phyloP scores from a whole-genome alignment of 2,888 invertebrate genomes.

The Phaedon cochleariae region DNA sequence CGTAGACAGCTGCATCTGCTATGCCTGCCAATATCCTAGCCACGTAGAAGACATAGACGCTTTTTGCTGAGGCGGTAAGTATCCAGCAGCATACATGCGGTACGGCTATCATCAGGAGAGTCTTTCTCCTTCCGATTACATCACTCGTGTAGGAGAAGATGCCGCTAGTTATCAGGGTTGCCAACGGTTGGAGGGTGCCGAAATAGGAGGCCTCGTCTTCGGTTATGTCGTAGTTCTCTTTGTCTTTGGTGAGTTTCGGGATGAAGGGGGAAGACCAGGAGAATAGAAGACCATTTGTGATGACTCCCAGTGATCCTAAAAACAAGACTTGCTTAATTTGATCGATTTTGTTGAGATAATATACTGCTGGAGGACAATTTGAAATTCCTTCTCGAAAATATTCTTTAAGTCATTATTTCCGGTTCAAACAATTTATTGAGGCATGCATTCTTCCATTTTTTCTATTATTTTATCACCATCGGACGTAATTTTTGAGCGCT shows the following conservation, averaged over 20 bases:
- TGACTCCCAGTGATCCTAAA: conserved; percentile 40
- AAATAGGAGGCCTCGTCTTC: conserved; percentile 55
- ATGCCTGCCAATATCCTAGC: conserved; percentile 49
- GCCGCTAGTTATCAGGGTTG: conserved; percentile 44
- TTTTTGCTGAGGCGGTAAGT: conserved; percentile 44
- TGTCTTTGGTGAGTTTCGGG: conserved; percentile 50
- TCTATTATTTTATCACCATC: no score
- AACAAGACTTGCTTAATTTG: no score
- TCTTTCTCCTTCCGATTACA: conserved; percentile 50
- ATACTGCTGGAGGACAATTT: no score
- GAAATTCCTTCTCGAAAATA: no score
- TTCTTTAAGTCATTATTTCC: no score
- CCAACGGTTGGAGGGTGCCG: conserved; percentile 51
- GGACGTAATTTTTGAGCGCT: no score
- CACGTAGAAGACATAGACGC: conserved; percentile 51
- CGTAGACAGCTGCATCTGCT: conserved; percentile 48
- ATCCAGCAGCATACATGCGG: conserved; percentile 49
- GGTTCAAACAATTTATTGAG: no score
- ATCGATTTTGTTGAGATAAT: no score
- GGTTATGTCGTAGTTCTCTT: conserved; percentile 49
- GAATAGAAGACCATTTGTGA: conserved; percentile 44
- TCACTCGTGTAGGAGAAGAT: conserved; percentile 49
- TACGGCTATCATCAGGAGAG: conserved; percentile 47
- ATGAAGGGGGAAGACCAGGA: conserved; percentile 57
- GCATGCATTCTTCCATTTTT: no score